Percentiles rank a stretch among this genome's conserved stretches.
Evolutionary conservation across 2,113 vertebrate species (phyloP).

Genomic region (Stegostoma tigrinum): DNA sequence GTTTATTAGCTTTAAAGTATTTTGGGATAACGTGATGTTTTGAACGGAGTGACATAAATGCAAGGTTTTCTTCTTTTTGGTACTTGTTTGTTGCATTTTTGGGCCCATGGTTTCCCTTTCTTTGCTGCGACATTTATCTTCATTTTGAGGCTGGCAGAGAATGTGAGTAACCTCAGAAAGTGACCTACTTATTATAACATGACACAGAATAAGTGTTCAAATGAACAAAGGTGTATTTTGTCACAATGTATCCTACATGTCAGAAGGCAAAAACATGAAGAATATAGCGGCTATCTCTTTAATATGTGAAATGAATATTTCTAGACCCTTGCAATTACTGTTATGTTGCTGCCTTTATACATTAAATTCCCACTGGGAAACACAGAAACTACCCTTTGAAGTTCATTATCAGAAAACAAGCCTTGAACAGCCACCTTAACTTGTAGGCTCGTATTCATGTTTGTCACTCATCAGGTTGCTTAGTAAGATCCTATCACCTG

Average conservation of each 20-base stretch:
- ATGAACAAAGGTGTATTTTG: neutral
- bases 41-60: neutral
- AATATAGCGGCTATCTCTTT: neutral
- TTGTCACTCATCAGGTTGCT: slow-evolving; percentile 13
- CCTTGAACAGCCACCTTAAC: neutral
- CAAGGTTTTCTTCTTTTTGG: neutral
- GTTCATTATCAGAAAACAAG: neutral
- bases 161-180: neutral
- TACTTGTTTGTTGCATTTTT: neutral
- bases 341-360: neutral
- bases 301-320: neutral
- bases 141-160: neutral
- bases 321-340: neutral
- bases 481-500: neutral
- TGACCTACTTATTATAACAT: neutral
- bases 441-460: slow-evolving; percentile 16
- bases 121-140: neutral
- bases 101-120: neutral
- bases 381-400: neutral
- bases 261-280: neutral
- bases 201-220: neutral
- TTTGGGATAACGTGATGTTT: neutral
- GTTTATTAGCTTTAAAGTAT: neutral
- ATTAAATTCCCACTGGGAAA: neutral
- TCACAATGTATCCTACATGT: neutral